A percentile compares a stretch with the other conserved stretches of the same genome.
Conservation (phyloP, 2,113 vertebrate species). For the Percina caprodes region DNA sequence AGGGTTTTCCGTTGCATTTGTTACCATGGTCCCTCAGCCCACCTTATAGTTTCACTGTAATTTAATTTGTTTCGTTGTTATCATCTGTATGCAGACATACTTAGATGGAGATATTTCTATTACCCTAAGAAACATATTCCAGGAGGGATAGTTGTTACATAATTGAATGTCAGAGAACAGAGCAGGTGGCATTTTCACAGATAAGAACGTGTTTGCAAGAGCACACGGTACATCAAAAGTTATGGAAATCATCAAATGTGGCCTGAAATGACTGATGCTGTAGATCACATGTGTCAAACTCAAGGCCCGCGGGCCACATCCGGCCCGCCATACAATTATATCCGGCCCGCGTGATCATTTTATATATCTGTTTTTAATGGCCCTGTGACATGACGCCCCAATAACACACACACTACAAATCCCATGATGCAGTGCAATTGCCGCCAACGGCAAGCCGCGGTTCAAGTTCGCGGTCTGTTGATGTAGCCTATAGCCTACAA, state of each 20-base stretch:
- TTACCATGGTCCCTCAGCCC: not conserved
- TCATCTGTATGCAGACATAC: not conserved
- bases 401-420: no score
- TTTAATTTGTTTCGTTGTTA: not conserved
- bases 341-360: no score
- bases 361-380: no score
- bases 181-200: constrained; percentile 17
- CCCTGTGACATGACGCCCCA: no score
- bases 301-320: no score
- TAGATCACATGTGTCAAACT: no score
- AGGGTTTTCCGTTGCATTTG: constrained; percentile 5
- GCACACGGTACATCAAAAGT: not conserved
- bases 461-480: no score
- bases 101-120: not conserved
- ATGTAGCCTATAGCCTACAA: no score
- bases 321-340: no score
- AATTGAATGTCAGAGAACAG: not conserved
- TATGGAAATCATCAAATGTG: not conserved
- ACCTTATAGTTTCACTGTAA: not conserved
- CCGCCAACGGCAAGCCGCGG: no score
- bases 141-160: not conserved
- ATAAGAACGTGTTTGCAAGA: not conserved
- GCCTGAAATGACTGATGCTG: not conserved
- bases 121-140: not conserved
- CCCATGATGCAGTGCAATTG: no score